Percentiles rank a stretch among this genome's conserved stretches.
phyloP scores from a whole-genome alignment of 2,797 vertebrate genomes.

The Coregonus suidteri region DNA sequence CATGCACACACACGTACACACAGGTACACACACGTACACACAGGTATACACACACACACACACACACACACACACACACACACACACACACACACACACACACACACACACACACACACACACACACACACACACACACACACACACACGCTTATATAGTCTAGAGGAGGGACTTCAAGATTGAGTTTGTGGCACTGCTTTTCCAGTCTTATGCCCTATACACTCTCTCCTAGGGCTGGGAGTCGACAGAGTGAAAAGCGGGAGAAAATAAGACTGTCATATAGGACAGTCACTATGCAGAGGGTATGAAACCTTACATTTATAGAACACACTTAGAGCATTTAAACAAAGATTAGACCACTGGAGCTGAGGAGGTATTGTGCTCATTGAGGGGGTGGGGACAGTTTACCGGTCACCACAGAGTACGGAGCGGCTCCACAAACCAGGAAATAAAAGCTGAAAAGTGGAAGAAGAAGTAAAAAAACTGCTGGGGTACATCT shows the following conservation, averaged over 20 bases:
- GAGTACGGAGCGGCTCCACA: constrained; percentile 6
- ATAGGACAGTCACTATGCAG: constrained; percentile 30
- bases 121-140: constrained; percentile 2
- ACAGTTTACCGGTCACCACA: constrained; percentile 27
- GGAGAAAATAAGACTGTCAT: constrained; percentile 7
- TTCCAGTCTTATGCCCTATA: constrained; percentile 29
- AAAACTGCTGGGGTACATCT: neutral
- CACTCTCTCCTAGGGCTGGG: constrained; percentile 12
- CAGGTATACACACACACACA: too few relatives aligned
- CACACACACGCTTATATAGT: constrained; percentile 20
- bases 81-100: constrained; percentile 11
- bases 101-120: neutral
- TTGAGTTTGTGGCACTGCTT: constrained; percentile 19
- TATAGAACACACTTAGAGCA: constrained; percentile 32
- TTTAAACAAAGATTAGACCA: constrained; percentile 30
- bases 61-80: neutral
- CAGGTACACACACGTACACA: neutral
- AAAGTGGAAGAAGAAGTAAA: too few relatives aligned
- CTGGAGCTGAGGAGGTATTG: constrained; percentile 11
- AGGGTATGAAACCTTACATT: constrained; percentile 8
- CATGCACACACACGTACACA: neutral
- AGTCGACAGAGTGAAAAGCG: neutral
- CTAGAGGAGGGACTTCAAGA: neutral
- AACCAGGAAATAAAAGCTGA: neutral
- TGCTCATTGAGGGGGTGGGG: constrained; percentile 28